phyloP scores from a whole-genome alignment of 2,113 vertebrate genomes.

The Pan paniscus region DNA sequence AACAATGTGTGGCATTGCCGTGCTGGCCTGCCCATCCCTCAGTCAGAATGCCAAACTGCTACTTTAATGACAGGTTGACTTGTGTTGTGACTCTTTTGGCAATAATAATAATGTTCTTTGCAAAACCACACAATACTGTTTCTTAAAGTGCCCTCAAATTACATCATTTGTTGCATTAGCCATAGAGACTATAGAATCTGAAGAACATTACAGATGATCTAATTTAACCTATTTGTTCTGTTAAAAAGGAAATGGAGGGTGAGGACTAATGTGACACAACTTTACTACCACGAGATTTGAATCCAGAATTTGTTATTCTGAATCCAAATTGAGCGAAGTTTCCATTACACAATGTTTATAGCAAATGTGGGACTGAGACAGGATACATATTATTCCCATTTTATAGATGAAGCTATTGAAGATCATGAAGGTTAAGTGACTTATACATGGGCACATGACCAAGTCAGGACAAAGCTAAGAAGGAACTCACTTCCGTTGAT shows the following conservation, averaged over 20 bases:
- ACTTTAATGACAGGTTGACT: neutral
- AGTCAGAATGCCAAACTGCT: neutral
- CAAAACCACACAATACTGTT: neutral
- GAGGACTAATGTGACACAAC: neutral
- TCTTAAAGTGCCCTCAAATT: neutral
- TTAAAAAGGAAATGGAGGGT: neutral
- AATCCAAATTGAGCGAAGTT: conserved; percentile 6
- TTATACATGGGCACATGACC: neutral
- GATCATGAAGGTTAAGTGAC: neutral
- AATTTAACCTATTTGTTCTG: neutral
- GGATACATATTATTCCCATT: neutral
- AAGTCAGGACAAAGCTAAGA: neutral
- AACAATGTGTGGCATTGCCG: neutral
- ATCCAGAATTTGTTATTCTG: neutral
- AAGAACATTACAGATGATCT: neutral
- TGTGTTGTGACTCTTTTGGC: neutral
- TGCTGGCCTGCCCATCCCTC: neutral
- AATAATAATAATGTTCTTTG: neutral
- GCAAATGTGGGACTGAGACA: neutral
- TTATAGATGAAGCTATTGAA: neutral
- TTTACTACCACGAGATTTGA: neutral
- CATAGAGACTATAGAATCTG: neutral
- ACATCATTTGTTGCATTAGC: neutral
- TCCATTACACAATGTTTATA: neutral
- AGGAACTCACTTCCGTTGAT: neutral